Conservation (phyloP, 2,113 vertebrate species). For the Dromiciops gliroides region DNA sequence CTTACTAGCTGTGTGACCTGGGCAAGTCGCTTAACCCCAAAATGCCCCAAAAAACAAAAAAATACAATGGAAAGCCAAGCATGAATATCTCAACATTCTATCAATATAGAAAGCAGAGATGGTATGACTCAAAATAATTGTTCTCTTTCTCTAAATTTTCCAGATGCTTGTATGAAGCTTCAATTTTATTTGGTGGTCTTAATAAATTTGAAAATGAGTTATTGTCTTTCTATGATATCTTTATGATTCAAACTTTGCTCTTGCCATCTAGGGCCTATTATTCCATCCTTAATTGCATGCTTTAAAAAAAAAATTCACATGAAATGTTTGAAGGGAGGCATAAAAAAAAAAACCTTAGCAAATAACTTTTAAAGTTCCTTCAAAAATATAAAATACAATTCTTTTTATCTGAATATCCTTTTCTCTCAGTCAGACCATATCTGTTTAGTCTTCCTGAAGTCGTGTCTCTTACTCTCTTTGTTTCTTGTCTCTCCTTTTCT, state of each 20-base stretch:
- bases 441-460: conserved; percentile 47
- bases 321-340: background rate
- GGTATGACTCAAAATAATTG: background rate
- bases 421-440: conserved; percentile 54
- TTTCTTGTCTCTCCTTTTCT: conserved; percentile 48
- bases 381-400: conserved; percentile 46
- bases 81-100: background rate
- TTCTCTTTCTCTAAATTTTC: conserved; percentile 14
- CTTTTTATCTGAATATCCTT: conserved; percentile 28
- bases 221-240: background rate
- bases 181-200: background rate
- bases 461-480: conserved; percentile 39
- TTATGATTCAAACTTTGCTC: conserved; percentile 6
- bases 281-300: background rate
- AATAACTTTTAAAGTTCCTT: conserved; percentile 34
- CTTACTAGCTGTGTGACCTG: no score
- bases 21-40: no score
- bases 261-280: background rate
- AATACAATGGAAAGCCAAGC: background rate
- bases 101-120: background rate
- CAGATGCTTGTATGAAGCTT: background rate
- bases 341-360: background rate
- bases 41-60: no score
- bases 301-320: background rate
- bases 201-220: conserved; percentile 2